A percentile compares a stretch with the other conserved stretches of the same genome.
Conservation (phyloP, 2,113 vertebrate species). For the Pholis gunnellus region DNA sequence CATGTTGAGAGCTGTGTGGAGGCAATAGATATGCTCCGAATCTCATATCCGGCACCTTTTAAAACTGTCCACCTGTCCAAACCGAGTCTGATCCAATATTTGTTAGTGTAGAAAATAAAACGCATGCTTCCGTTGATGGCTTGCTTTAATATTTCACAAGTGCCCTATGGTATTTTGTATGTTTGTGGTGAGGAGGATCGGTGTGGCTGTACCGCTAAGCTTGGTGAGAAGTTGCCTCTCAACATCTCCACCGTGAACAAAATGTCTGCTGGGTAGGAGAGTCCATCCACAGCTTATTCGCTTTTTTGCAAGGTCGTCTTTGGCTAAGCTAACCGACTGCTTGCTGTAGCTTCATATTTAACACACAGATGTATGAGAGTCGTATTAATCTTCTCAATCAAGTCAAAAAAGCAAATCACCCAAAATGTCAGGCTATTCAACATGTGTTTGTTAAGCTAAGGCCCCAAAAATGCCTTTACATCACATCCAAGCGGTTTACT, state of each 20-base stretch:
- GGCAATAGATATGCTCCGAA: not conserved
- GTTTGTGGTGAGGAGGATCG: not conserved
- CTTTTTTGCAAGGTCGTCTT: not conserved
- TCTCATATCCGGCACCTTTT: not conserved
- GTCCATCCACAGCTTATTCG: not conserved
- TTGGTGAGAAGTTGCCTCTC: not conserved
- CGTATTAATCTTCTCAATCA: not conserved
- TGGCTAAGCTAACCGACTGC: not conserved
- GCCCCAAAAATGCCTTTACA: not conserved
- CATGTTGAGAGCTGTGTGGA: not conserved
- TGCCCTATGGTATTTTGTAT: not conserved
- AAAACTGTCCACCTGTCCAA: not conserved
- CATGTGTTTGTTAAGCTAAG: conserved; percentile 2
- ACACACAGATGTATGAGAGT: not conserved
- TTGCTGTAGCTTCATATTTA: not conserved
- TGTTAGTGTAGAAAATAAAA: not conserved
- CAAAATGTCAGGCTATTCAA: not conserved
- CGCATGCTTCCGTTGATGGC: not conserved
- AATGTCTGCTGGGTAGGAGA: not conserved
- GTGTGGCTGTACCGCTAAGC: not conserved
- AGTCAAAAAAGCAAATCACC: not conserved
- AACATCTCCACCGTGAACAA: too few relatives aligned
- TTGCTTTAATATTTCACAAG: not conserved
- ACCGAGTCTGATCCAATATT: not conserved
- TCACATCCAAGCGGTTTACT: conserved; percentile 14